Base-by-base conservation (phyloP, 1,140 invertebrate genomes). In the Monomorium pharaonis region DNA sequence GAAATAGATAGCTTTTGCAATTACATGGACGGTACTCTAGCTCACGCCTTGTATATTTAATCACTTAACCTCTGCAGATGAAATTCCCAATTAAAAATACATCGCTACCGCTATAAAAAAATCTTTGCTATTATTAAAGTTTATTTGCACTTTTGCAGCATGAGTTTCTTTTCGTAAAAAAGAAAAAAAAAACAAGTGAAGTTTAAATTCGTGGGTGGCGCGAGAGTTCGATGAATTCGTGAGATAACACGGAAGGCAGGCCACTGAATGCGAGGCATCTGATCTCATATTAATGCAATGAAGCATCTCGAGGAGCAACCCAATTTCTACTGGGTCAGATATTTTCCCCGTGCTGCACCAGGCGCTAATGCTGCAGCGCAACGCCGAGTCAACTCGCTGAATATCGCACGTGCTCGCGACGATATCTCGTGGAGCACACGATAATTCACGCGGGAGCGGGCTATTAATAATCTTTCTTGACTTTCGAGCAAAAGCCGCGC, bases 381-480 rank as follows among this genome's bases (percentile, higher is more conserved):
- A 81, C 83, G 81, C 51, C 24, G 37, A 72, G 78, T 51, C 62
- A 69, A 86, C 54, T 86, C 75, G 84, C 75, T 90, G 86, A 90
- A 87, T 87, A 84, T 87, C 75, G 87, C 87, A 86, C 89, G 85
- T 88, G 89, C 87, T 75, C 75, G 51, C 85, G 89, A 85, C 88
- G 75, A 88, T 86, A 87, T 84, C 87, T 80, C 51, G 81, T 56
- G 12, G 67, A 80, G 81, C 56, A 62, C 72, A 65, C 89, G 86
- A 91, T 91, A 90, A 91, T 90, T 91, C 88, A 91, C 80, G 85
- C 86, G 88, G 84, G 81, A 85, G 60, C 80, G 65, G 63, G 88
- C 89, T 83, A 90, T 91, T 91, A 89, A 90, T 91, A 91, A 91
- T 91, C 69, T 90, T 54, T 78, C 78, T 63, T 86, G 84, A 88